phyloP scores from a whole-genome alignment of 2,888 invertebrate species.

The Tetanocera ferruginea region DNA sequence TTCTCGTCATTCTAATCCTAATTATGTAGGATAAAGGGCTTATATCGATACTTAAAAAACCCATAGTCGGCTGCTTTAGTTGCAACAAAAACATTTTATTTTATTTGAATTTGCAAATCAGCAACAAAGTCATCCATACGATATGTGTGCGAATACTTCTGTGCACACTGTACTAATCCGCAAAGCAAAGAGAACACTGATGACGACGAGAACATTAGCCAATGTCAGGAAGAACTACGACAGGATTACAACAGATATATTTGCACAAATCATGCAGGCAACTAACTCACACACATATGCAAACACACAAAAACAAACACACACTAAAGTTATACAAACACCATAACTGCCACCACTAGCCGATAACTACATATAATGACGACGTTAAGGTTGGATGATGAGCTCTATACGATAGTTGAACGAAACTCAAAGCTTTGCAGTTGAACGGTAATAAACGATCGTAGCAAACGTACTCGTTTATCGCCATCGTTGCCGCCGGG shows the following conservation, averaged over 20 bases:
- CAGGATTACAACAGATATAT: neutral
- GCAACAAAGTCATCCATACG: constrained; percentile 29
- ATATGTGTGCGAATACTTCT: constrained; percentile 36
- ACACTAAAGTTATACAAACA: too few relatives aligned
- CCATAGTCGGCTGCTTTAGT: neutral
- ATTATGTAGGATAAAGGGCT: too few relatives aligned
- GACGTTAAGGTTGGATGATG: neutral
- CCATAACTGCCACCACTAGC: neutral
- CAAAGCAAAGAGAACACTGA: constrained; percentile 28
- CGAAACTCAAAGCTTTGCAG: neutral
- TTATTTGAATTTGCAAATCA: constrained; percentile 28
- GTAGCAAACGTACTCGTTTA: neutral
- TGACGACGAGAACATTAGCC: constrained; percentile 3
- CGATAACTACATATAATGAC: neutral
- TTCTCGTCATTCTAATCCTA: too few relatives aligned
- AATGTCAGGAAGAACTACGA: neutral
- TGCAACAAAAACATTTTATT: constrained; percentile 33
- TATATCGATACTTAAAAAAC: neutral
- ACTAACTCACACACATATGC: too few relatives aligned
- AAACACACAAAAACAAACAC: too few relatives aligned
- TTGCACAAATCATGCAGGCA: too few relatives aligned
- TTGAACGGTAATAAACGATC: constrained; percentile 14
- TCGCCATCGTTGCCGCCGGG: neutral
- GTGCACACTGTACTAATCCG: constrained; percentile 26
- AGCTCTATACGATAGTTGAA: neutral